Percentiles rank a stretch among this genome's conserved stretches.
phyloP scores from a whole-genome alignment of 2,888 invertebrate species.

The Eupithecia abbreviata region DNA sequence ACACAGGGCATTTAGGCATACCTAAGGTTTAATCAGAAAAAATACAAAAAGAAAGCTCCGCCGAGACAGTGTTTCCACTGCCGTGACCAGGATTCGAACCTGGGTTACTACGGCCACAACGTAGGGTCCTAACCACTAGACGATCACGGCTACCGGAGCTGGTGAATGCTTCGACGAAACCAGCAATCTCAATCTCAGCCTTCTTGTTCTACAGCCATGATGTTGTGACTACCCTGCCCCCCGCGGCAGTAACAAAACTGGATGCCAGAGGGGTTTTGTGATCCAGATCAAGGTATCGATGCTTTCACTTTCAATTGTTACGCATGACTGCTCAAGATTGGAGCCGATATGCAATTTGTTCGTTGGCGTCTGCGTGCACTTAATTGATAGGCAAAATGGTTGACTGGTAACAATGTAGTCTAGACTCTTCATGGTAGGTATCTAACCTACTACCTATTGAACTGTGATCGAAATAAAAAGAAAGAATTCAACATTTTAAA shows the following conservation, averaged over 20 bases:
- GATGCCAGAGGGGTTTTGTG: constrained; percentile 31
- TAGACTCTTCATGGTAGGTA: neutral
- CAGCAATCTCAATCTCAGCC: constrained; percentile 17
- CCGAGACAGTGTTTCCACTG: constrained; percentile 63
- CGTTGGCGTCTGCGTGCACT: constrained; percentile 15
- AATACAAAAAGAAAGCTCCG: neutral
- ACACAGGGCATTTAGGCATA: neutral
- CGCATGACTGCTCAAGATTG: constrained; percentile 41
- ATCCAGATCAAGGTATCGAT: constrained; percentile 73
- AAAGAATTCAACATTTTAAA: neutral
- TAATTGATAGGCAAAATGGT: neutral
- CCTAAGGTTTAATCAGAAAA: neutral
- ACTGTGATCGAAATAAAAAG: neutral
- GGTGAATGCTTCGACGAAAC: constrained; percentile 67
- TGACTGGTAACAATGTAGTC: neutral
- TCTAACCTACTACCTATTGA: neutral
- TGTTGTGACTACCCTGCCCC: constrained; percentile 28
- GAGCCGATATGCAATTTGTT: constrained; percentile 16
- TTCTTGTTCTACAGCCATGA: constrained; percentile 24
- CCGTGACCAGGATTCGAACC: constrained; percentile 90
- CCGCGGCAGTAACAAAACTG: constrained; percentile 80
- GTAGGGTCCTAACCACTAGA: constrained; percentile 90
- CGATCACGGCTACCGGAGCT: constrained; percentile 80
- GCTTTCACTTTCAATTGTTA: constrained; percentile 46
- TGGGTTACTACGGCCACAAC: constrained; percentile 91